phyloP scores from a whole-genome alignment of 1,140 invertebrate genomes.

The Papilio polytes region DNA sequence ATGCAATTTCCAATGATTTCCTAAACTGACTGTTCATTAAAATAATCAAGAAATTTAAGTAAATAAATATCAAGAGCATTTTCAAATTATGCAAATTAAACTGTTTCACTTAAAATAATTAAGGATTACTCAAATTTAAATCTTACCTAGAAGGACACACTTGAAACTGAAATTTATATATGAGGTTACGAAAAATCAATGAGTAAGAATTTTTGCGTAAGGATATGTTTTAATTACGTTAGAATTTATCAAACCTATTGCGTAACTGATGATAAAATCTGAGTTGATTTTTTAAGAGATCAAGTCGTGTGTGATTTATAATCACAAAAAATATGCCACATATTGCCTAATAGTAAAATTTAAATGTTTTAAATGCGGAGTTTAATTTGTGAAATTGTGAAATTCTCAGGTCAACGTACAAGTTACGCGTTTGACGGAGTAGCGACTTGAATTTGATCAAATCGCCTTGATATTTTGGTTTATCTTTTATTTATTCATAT shows the following conservation, averaged over 20 bases:
- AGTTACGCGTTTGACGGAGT: conserved; percentile 27
- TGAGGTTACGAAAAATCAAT: conserved; percentile 32
- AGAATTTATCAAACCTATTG: conserved; percentile 43
- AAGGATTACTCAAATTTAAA: neutral
- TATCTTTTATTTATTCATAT: conserved; percentile 19
- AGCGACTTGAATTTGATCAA: conserved; percentile 16
- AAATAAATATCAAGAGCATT: neutral
- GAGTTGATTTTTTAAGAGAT: neutral
- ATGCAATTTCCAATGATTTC: neutral
- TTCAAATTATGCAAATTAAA: neutral
- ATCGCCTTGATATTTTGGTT: conserved; percentile 22
- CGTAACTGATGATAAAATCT: conserved; percentile 42
- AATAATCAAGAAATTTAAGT: neutral
- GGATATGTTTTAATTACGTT: conserved; percentile 41
- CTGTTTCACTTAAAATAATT: neutral
- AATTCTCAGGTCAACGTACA: conserved; percentile 38
- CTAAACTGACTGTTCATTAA: neutral
- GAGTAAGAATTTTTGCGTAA: conserved; percentile 46
- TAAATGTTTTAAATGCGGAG: conserved; percentile 32
- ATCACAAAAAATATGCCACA: conserved; percentile 44
- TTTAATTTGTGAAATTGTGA: conserved; percentile 34
- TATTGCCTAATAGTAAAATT: conserved; percentile 43
- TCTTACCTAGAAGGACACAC: neutral
- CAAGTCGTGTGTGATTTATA: conserved; percentile 29
- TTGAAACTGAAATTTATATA: conserved; percentile 7